Percentiles rank a stretch among this genome's conserved stretches.
These are phyloP conservation scores for Pentamera pediparva DNA, from an alignment of 53 echinoderm and acorn worm species.

Conservation along the genomic window DNA sequence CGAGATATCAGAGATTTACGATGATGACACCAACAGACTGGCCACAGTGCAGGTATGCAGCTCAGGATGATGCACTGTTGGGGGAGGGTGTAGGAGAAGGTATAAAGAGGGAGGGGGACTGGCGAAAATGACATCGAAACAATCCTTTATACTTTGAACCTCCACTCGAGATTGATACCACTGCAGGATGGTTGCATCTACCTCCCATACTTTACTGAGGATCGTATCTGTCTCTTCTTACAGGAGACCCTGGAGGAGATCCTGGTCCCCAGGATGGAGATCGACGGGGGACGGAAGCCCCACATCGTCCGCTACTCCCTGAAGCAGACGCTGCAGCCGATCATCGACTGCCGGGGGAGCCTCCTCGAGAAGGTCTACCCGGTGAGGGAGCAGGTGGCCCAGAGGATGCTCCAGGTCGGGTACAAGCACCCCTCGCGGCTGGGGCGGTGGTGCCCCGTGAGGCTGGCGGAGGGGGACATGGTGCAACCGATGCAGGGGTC, in stretches of 20 bases:
- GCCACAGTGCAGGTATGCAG: slow-evolving; percentile 82
- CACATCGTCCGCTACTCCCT: slow-evolving; percentile 93
- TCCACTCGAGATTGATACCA: not conserved
- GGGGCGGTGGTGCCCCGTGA: slow-evolving; percentile 95
- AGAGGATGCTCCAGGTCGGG: slow-evolving; percentile 96
- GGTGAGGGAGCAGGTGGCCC: slow-evolving; percentile 75
- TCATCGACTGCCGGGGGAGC: slow-evolving; percentile 84
- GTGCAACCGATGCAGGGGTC: slow-evolving; percentile 96
- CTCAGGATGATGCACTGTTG: not conserved
- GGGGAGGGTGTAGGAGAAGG: not conserved
- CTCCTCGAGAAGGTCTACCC: slow-evolving; percentile 98
- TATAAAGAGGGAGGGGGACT: not conserved
- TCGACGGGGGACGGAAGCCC: slow-evolving; percentile 94
- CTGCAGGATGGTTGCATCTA: not conserved
- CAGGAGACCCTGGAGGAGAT: slow-evolving; percentile 93
- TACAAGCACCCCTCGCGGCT: slow-evolving; percentile 94
- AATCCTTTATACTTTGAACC: not conserved
- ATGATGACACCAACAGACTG: slow-evolving; percentile 84
- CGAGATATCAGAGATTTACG: slow-evolving; percentile 94
- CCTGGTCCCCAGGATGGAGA: slow-evolving; percentile 89
- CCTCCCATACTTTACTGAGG: not conserved
- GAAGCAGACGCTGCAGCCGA: slow-evolving; percentile 74
- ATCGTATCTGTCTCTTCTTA: not conserved
- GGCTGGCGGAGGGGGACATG: slow-evolving; percentile 67
- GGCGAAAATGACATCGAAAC: not conserved